Conservation (phyloP, 2,113 vertebrate species). For the Chloebia gouldiae region DNA sequence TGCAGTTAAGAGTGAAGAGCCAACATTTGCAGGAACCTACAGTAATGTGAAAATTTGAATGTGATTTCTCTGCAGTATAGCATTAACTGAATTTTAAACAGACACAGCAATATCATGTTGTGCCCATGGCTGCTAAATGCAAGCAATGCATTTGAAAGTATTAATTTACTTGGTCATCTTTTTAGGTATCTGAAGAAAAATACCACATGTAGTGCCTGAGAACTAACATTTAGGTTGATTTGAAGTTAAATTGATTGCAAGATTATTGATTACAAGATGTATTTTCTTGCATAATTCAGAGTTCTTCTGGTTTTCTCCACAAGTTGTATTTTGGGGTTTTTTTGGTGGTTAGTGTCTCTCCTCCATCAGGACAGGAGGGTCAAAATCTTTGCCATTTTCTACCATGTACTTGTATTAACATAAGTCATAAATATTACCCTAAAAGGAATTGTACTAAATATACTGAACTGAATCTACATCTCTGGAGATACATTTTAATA, state of each 20-base stretch:
- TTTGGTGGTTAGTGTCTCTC: background rate
- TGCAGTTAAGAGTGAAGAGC: background rate
- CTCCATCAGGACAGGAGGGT: background rate
- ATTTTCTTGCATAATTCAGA: background rate
- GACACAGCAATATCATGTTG: background rate
- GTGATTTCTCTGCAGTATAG: background rate
- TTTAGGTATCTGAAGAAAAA: background rate
- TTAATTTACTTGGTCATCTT: background rate
- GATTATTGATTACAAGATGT: no score
- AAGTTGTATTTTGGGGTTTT: background rate
- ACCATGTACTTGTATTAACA: background rate
- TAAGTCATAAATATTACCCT: background rate
- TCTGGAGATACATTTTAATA: background rate
- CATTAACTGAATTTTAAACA: slow-evolving; percentile 2
- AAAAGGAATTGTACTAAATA: background rate
- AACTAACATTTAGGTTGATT: background rate
- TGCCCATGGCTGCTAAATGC: background rate
- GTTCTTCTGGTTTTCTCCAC: background rate
- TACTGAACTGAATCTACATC: background rate
- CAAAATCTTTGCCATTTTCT: background rate
- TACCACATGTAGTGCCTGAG: background rate
- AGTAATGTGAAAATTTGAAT: background rate
- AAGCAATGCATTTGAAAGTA: background rate
- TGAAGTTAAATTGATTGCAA: background rate
- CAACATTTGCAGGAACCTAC: background rate